phyloP scores from a whole-genome alignment of 2,888 invertebrate species.

The Cetonia aurata region DNA sequence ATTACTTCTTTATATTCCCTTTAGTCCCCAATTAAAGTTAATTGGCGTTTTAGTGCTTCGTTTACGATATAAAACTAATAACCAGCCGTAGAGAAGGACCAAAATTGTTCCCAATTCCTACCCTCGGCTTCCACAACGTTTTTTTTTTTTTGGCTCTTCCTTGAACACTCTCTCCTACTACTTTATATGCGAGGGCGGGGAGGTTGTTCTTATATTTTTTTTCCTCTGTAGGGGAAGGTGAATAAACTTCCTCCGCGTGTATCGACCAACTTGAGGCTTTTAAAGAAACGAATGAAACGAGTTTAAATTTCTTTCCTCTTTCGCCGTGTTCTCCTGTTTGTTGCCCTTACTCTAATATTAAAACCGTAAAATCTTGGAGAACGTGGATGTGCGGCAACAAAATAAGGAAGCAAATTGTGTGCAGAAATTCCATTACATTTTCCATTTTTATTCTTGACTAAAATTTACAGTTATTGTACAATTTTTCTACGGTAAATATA shows the following conservation, averaged over 20 bases:
- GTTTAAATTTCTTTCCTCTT: no score
- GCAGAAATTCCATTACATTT: no score
- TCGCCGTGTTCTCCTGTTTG: no score
- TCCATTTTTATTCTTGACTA: no score
- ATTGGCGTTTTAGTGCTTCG: conserved; percentile 38
- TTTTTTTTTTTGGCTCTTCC: conserved; percentile 1
- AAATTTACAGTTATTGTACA: no score
- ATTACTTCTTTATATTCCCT: conserved; percentile 33
- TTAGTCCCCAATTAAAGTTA: conserved; percentile 36
- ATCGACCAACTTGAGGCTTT: no score
- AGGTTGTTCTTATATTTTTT: not conserved
- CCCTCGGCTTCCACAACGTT: conserved; percentile 21
- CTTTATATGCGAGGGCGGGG: not conserved
- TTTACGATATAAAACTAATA: conserved; percentile 36
- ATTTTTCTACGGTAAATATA: no score
- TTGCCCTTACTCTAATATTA: no score
- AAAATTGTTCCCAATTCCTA: conserved; percentile 31
- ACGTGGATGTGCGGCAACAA: no score
- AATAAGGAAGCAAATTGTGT: no score
- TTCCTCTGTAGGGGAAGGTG: not conserved
- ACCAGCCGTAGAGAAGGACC: conserved; percentile 15
- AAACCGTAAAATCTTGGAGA: no score
- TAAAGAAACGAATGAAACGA: no score
- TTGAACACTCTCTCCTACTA: not conserved
- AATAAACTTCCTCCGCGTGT: not conserved